A percentile compares a stretch with the other conserved stretches of the same genome.
Evolutionary conservation across 1,140 invertebrate species (phyloP).

Genomic region (Drosophila kikkawai): DNA sequence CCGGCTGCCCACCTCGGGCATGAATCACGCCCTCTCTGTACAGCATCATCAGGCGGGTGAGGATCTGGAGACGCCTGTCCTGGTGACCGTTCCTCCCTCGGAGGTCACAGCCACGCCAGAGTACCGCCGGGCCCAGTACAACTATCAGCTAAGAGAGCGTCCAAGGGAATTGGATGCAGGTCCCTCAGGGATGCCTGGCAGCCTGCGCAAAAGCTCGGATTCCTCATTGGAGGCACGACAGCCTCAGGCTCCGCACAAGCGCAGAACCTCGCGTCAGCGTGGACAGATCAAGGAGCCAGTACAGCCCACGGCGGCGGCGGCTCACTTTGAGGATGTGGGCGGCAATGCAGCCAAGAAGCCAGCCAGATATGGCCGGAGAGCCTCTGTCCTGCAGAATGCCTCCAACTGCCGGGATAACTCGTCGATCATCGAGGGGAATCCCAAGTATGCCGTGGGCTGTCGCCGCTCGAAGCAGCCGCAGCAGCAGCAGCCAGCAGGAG

Average conservation of each 20-base stretch:
- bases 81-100: conserved; percentile 43
- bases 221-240: conserved; percentile 57
- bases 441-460: conserved; percentile 68
- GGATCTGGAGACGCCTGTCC: conserved; percentile 28
- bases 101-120: conserved; percentile 75
- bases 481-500: conserved; percentile 33
- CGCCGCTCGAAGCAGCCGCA: conserved; percentile 50
- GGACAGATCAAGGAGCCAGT: conserved; percentile 38
- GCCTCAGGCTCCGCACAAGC: conserved; percentile 46
- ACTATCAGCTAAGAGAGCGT: conserved; percentile 77
- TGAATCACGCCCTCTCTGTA: conserved; percentile 7
- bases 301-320: background rate
- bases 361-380: conserved; percentile 70
- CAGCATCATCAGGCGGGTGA: conserved; percentile 17
- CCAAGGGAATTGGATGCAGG: conserved; percentile 36
- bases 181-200: conserved; percentile 10
- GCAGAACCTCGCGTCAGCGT: conserved; percentile 58
- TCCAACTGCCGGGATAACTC: conserved; percentile 70
- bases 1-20: conserved; percentile 63
- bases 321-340: conserved; percentile 63
- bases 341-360: conserved; percentile 58
- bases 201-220: conserved; percentile 64
- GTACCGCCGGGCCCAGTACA: conserved; percentile 73
- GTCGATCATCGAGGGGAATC: conserved; percentile 80
- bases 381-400: conserved; percentile 72